A percentile compares a stretch with the other conserved stretches of the same genome.
These are phyloP conservation scores for Lasaia peninsularis DNA, from an alignment of 1,140 invertebrate species.

Conservation along the genomic window DNA sequence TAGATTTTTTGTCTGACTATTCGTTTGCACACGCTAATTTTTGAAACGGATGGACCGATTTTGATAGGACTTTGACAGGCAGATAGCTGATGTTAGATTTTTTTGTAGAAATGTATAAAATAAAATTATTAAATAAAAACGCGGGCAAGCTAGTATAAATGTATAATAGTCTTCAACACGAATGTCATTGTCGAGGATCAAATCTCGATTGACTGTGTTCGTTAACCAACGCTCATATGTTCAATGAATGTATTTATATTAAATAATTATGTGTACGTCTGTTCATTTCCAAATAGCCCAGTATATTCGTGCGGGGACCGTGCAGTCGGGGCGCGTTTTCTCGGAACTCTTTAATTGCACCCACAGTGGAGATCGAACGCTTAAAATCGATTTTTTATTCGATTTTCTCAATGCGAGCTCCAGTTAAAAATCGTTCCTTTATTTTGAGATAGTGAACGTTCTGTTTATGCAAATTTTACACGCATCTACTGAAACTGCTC, in stretches of 20 bases:
- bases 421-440: slow-evolving; percentile 60
- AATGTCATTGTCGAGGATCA: no score
- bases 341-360: slow-evolving; percentile 73
- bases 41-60: no score
- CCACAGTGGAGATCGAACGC: slow-evolving; percentile 69
- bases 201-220: no score
- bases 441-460: slow-evolving; percentile 62
- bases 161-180: no score
- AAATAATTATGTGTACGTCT: slow-evolving; percentile 4
- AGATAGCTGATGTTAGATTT: no score
- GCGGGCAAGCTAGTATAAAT: no score
- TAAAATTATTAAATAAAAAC: no score
- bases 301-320: slow-evolving; percentile 49
- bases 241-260: background rate
- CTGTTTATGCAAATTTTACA: slow-evolving; percentile 75
- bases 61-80: no score
- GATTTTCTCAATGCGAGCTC: slow-evolving; percentile 65
- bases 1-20: no score
- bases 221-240: no score
- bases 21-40: no score
- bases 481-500: slow-evolving; percentile 70
- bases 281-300: slow-evolving; percentile 8
- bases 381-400: slow-evolving; percentile 76
- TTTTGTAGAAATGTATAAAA: no score
- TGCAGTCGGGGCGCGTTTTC: slow-evolving; percentile 44